These are phyloP conservation scores for Patella depressa DNA, from an alignment of 2,888 invertebrate genomes.

Conservation along the genomic window DNA sequence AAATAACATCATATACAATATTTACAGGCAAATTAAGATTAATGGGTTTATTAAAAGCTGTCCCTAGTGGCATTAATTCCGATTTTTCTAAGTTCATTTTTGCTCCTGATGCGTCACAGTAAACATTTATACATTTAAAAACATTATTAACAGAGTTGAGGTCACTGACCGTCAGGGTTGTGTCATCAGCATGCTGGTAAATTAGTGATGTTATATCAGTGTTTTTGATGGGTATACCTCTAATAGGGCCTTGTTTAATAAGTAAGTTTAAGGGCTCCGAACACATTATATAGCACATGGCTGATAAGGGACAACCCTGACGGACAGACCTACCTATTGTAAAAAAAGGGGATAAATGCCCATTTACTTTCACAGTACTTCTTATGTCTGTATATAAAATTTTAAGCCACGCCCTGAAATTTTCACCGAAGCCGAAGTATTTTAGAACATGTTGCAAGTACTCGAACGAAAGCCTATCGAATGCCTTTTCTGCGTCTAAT, in stretches of 20 bases:
- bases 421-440: constrained; percentile 11
- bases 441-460: constrained; percentile 32
- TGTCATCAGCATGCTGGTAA: too few relatives aligned
- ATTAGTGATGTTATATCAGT: too few relatives aligned
- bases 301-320: not conserved
- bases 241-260: not conserved
- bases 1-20: too few relatives aligned
- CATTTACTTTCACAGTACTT: constrained; percentile 39
- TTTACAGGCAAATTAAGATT: too few relatives aligned
- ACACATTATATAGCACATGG: not conserved
- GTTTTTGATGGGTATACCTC: not conserved
- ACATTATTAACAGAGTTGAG: too few relatives aligned
- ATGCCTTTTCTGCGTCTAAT: constrained; percentile 48
- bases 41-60: too few relatives aligned
- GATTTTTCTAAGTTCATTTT: too few relatives aligned
- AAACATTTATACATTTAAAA: too few relatives aligned
- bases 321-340: not conserved
- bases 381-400: constrained; percentile 20
- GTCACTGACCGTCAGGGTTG: too few relatives aligned
- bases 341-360: constrained; percentile 29
- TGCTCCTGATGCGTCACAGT: too few relatives aligned
- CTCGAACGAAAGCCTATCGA: constrained; percentile 41
- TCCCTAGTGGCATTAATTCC: too few relatives aligned
- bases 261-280: not conserved
- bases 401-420: constrained; percentile 6